A percentile compares a stretch with the other conserved stretches of the same genome.
Conservation (phyloP, 2,888 invertebrate genomes). For the Drosophila greeni region DNA sequence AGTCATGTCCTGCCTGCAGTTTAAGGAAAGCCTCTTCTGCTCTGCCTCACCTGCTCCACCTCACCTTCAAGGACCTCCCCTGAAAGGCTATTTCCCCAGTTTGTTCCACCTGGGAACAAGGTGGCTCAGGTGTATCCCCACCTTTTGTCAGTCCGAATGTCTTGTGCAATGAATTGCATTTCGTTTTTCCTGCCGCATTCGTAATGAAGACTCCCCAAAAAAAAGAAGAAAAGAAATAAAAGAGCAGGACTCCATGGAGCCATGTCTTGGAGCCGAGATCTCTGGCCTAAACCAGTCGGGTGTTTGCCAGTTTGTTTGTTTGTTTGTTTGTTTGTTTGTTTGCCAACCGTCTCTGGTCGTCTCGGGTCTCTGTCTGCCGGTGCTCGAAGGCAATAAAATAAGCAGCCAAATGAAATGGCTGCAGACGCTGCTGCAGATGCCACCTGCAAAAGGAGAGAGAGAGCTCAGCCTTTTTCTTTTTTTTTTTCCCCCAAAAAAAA, state of each 20-base stretch:
- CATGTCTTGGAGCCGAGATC: slow-evolving; percentile 16
- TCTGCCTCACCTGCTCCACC: too few relatives aligned
- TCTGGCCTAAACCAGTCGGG: slow-evolving; percentile 11
- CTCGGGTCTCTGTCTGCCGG: slow-evolving; percentile 51
- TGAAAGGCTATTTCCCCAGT: neutral
- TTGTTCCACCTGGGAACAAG: neutral
- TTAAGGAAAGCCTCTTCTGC: slow-evolving; percentile 10
- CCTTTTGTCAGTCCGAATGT: slow-evolving; percentile 16
- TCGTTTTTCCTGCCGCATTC: slow-evolving; percentile 44
- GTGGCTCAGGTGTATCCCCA: too few relatives aligned
- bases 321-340: slow-evolving; percentile 26
- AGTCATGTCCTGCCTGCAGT: slow-evolving; percentile 1
- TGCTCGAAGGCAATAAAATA: slow-evolving; percentile 63
- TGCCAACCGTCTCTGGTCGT: slow-evolving; percentile 44
- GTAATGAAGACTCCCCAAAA: slow-evolving; percentile 56
- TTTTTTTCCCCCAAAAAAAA: neutral
- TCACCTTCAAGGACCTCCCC: slow-evolving; percentile 10
- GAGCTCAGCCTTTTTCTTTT: neutral
- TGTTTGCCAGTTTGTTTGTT: slow-evolving; percentile 16
- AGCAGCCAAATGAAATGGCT: slow-evolving; percentile 69
- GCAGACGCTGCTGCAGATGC: slow-evolving; percentile 52
- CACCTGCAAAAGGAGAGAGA: slow-evolving; percentile 23
- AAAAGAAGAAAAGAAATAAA: neutral
- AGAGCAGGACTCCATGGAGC: neutral
- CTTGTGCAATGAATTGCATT: slow-evolving; percentile 63